Percentiles rank a stretch among this genome's conserved stretches.
These are phyloP conservation scores for Thalassophryne amazonica DNA, from an alignment of 2,797 vertebrate genomes.

Conservation along the genomic window DNA sequence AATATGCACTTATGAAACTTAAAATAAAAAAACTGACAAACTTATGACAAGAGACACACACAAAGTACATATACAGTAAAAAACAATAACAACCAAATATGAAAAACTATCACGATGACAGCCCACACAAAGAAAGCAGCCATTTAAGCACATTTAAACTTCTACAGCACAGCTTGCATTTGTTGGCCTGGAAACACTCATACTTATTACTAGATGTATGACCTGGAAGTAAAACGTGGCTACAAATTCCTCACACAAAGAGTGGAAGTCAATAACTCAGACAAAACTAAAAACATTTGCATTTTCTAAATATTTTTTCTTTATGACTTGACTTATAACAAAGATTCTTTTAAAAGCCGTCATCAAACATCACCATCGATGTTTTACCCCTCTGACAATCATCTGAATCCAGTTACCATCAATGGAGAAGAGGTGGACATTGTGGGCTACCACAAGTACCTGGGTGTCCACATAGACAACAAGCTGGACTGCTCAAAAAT, in stretches of 20 bases:
- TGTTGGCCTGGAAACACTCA: neutral
- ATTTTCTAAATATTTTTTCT: too few species aligned
- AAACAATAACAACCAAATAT: neutral
- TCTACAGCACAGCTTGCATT: neutral
- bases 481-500: too few species aligned
- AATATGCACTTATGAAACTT: neutral
- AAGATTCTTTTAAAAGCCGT: too few species aligned
- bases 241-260: neutral
- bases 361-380: too few species aligned
- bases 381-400: too few species aligned
- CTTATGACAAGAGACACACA: neutral
- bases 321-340: too few species aligned
- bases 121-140: slow-evolving; percentile 27
- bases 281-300: too few species aligned
- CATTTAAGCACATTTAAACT: slow-evolving; percentile 29
- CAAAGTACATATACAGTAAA: too few species aligned
- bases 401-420: too few species aligned
- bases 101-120: neutral
- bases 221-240: neutral
- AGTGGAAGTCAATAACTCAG: slow-evolving; percentile 6
- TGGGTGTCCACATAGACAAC: too few species aligned
- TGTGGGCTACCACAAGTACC: too few species aligned
- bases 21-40: neutral
- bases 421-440: too few species aligned
- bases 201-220: slow-evolving; percentile 1